phyloP scores from a whole-genome alignment of 1,140 invertebrate genomes.

The Chironomus tepperi region DNA sequence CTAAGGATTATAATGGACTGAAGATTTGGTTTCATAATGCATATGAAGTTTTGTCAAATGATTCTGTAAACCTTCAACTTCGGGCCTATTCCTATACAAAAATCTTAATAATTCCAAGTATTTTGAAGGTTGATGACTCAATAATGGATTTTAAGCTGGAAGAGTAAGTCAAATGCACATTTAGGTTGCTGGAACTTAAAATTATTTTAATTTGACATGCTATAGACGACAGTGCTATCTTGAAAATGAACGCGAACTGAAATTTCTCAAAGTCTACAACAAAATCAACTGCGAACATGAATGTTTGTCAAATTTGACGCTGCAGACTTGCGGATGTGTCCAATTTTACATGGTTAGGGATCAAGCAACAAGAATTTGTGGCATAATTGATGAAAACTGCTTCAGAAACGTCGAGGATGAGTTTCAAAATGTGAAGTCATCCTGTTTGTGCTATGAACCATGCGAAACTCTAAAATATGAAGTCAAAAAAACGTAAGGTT shows the following conservation, averaged over 20 bases:
- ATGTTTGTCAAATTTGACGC: background rate
- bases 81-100: background rate
- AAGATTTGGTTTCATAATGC: background rate
- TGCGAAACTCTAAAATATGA: background rate
- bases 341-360: conserved; percentile 7
- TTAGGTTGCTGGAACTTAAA: too few relatives aligned
- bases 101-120: background rate
- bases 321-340: background rate
- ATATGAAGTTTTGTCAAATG: background rate
- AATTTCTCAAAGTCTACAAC: background rate
- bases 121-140: background rate
- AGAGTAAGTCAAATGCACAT: background rate
- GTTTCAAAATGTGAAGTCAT: background rate
- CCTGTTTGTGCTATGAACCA: background rate
- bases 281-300: background rate
- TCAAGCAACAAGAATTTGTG: background rate
- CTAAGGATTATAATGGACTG: background rate
- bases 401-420: background rate
- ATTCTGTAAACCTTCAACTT: background rate
- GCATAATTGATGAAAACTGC: background rate
- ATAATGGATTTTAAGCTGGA: background rate
- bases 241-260: background rate
- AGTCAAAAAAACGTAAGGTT: background rate
- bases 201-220: background rate
- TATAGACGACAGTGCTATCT: background rate